Base-by-base conservation (phyloP, 2,888 invertebrate species). In the Holacanthella duospinosa region DNA sequence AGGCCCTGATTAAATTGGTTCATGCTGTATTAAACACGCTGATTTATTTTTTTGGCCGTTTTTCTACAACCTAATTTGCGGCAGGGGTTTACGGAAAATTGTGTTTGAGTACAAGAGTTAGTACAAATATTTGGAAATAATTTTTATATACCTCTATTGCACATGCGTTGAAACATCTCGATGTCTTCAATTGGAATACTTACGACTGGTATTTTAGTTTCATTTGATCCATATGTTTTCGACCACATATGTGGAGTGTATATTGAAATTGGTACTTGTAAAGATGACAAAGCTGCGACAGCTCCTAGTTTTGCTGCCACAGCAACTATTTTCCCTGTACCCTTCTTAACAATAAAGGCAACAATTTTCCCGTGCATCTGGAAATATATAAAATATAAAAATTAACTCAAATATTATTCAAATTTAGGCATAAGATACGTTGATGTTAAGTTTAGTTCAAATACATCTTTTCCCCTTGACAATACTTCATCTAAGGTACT, bases 101-200 rank as follows among this genome's bases (percentile, higher is more conserved):
- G n/a, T n/a, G n/a, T n/a, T n/a, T n/a, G n/a, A n/a, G n/a, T n/a
- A n/a, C n/a, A n/a, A n/a, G n/a, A n/a, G n/a, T n/a, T n/a, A n/a
- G n/a, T n/a, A n/a, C n/a, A n/a, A n/a, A n/a, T n/a, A n/a, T n/a
- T n/a, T n/a, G n/a, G 6, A 16, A 9, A 36, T 9, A 36, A 36
- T 36, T n/a, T n/a, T n/a, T n/a, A n/a, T n/a, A n/a, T n/a, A 76
- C 85, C 84, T 76, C 82, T 77, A 43, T 81, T 74, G 36, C 81
- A 79, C 74, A 87, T 78, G 77, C 90, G 81, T 61, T 82, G 77
- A 54, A 91, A 77, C 77, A 89, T 80, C 74, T 84, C 82, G 2
- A 90, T 88, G 77, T 90, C 88, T 79, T 90, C 90, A 19, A 85
- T 78, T 1, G 89, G 85, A 27, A 91, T 86, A 64, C 84, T 85